A percentile compares a stretch with the other conserved stretches of the same genome.
Conservation (phyloP, 2,113 vertebrate species). For the Varanus komodoensis region DNA sequence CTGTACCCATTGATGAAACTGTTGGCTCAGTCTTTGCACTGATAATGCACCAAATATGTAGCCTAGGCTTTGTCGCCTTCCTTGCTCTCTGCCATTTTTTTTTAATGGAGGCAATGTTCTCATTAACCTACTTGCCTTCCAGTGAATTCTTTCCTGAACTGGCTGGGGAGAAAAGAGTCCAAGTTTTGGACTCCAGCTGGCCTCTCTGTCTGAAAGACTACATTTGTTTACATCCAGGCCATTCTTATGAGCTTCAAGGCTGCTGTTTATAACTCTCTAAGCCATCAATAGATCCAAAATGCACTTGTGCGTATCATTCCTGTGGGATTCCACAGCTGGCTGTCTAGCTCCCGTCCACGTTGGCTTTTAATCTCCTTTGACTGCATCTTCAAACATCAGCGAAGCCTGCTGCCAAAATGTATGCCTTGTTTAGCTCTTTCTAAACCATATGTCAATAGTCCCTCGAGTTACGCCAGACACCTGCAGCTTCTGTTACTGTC, state of each 20-base stretch:
- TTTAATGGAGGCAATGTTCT: background rate
- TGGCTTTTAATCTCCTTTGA: constrained; percentile 25
- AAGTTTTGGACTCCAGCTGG: rapidly evolving
- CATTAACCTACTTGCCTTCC: background rate
- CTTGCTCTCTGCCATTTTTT: constrained; percentile 3
- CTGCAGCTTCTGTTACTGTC: background rate
- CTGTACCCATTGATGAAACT: background rate
- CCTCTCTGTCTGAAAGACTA: background rate
- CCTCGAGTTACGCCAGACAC: background rate
- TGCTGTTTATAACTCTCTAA: background rate
- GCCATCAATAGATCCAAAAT: constrained; percentile 13
- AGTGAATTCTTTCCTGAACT: background rate
- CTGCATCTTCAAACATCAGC: background rate
- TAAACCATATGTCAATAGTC: background rate
- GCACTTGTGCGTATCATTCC: background rate
- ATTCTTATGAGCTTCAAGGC: constrained; percentile 21
- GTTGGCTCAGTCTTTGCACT: background rate
- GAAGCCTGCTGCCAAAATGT: constrained; percentile 17
- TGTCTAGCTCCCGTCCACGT: background rate
- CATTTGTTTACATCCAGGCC: constrained; percentile 13
- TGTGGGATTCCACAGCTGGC: background rate
- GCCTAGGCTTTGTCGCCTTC: background rate
- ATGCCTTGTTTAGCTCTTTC: background rate
- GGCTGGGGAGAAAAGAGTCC: background rate
- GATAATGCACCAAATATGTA: background rate